phyloP scores from a whole-genome alignment of 2,797 vertebrate genomes.

The Lutra lutra region DNA sequence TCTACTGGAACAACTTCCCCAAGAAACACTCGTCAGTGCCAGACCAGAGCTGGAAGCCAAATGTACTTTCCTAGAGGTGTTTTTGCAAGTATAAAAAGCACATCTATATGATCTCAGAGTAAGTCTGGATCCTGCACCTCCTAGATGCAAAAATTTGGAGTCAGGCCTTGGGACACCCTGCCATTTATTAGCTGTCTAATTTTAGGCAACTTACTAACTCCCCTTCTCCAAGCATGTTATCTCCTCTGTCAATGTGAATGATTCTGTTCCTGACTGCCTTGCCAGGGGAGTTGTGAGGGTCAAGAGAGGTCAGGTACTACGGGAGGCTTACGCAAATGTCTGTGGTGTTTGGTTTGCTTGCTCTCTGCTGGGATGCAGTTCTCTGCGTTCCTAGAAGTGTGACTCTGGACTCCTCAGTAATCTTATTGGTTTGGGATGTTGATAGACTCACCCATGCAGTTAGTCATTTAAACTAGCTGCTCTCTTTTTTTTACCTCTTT shows the following conservation, averaged over 20 bases:
- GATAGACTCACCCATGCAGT: neutral
- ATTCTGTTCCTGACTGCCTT: neutral
- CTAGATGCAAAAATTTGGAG: neutral
- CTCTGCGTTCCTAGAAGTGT: neutral
- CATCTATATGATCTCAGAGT: neutral
- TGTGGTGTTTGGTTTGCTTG: neutral
- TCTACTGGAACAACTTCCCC: slow-evolving; percentile 35
- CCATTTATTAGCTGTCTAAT: neutral
- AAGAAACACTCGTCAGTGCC: slow-evolving; percentile 37
- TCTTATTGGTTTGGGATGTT: neutral
- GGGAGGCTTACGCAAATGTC: neutral
- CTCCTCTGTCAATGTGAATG: neutral
- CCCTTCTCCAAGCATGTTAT: neutral
- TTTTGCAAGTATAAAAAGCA: slow-evolving; percentile 8
- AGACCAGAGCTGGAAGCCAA: slow-evolving; percentile 45
- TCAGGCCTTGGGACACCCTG: neutral
- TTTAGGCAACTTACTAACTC: neutral
- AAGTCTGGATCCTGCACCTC: neutral
- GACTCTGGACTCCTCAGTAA: neutral
- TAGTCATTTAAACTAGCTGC: neutral
- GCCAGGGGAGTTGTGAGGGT: neutral
- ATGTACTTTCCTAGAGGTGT: neutral
- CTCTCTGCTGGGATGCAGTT: neutral
- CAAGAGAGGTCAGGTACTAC: neutral
- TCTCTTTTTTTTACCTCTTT: neutral